A percentile compares a stretch with the other conserved stretches of the same genome.
phyloP scores from a whole-genome alignment of 2,888 invertebrate species.

The Drosophila eohydei region DNA sequence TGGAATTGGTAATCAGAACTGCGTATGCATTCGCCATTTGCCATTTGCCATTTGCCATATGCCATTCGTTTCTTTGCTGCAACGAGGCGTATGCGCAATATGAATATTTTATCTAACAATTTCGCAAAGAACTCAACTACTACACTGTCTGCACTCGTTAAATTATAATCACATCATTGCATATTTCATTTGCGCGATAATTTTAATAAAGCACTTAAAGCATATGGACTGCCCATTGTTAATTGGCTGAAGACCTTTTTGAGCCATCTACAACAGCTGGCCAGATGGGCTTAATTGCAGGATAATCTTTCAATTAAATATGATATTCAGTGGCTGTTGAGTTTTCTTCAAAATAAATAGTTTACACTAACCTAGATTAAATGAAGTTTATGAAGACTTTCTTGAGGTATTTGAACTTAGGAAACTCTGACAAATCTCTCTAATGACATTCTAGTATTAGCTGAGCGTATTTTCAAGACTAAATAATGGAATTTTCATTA shows the following conservation, averaged over 20 bases:
- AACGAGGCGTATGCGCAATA: constrained; percentile 67
- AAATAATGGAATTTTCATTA: too few species aligned
- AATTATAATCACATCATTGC: constrained; percentile 30
- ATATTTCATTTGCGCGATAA: constrained; percentile 32
- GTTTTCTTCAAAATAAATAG: too few species aligned
- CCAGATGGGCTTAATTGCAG: not conserved
- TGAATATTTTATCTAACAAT: constrained; percentile 69
- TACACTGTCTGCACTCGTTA: constrained; percentile 18
- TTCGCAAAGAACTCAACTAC: constrained; percentile 32
- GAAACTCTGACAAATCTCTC: too few species aligned
- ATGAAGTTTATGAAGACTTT: too few species aligned
- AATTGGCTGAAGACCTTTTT: not conserved
- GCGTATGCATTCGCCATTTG: constrained; percentile 21
- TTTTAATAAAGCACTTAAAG: constrained; percentile 20
- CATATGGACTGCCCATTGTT: constrained; percentile 17
- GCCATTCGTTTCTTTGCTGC: constrained; percentile 10
- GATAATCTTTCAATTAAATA: not conserved
- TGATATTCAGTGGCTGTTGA: too few species aligned
- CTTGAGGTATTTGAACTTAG: too few species aligned
- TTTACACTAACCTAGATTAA: too few species aligned
- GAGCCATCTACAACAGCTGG: not conserved
- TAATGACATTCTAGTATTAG: too few species aligned
- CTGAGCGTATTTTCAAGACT: too few species aligned
- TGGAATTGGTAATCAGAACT: constrained; percentile 48
- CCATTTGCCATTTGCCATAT: too few species aligned